These are phyloP conservation scores for Torymus texanus DNA, from an alignment of 2,888 invertebrate species.

Conservation along the genomic window DNA sequence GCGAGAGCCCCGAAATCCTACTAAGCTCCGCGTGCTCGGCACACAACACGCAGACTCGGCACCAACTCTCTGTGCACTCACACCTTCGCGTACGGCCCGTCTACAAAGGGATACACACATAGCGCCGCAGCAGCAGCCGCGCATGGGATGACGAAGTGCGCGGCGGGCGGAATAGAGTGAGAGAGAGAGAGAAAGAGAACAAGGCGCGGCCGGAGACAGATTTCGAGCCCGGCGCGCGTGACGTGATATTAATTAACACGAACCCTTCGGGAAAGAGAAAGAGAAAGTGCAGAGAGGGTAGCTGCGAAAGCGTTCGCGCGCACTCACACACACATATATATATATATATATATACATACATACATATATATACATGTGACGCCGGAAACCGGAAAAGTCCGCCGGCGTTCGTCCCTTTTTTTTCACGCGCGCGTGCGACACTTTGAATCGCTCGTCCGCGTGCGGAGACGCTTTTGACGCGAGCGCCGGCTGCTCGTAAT, in stretches of 20 bases:
- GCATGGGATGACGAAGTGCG: slow-evolving; percentile 21
- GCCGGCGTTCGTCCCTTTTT: slow-evolving; percentile 1
- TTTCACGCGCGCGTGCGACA: slow-evolving; percentile 18
- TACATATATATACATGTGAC: slow-evolving; percentile 63
- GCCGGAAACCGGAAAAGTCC: slow-evolving; percentile 67
- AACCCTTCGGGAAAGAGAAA: slow-evolving; percentile 67
- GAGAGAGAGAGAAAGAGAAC: slow-evolving; percentile 52
- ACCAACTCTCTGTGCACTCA: too few species aligned
- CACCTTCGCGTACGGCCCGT: too few species aligned
- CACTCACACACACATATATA: too few species aligned
- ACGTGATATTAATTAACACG: slow-evolving; percentile 75
- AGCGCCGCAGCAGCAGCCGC: too few species aligned
- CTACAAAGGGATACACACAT: background rate
- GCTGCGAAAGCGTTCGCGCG: slow-evolving; percentile 60
- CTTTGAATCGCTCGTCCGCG: slow-evolving; percentile 36
- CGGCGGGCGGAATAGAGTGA: slow-evolving; percentile 10
- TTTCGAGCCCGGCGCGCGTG: slow-evolving; percentile 71
- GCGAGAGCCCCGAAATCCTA: too few species aligned
- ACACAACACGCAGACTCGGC: too few species aligned
- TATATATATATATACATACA: slow-evolving; percentile 60
- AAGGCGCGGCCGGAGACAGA: slow-evolving; percentile 65
- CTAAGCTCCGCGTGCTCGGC: too few species aligned
- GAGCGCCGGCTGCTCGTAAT: background rate
- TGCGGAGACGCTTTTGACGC: slow-evolving; percentile 8
- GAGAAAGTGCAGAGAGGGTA: slow-evolving; percentile 49